These are phyloP conservation scores for Periophthalmodon schlosseri DNA, from an alignment of 2,113 vertebrate genomes.

Conservation along the genomic window DNA sequence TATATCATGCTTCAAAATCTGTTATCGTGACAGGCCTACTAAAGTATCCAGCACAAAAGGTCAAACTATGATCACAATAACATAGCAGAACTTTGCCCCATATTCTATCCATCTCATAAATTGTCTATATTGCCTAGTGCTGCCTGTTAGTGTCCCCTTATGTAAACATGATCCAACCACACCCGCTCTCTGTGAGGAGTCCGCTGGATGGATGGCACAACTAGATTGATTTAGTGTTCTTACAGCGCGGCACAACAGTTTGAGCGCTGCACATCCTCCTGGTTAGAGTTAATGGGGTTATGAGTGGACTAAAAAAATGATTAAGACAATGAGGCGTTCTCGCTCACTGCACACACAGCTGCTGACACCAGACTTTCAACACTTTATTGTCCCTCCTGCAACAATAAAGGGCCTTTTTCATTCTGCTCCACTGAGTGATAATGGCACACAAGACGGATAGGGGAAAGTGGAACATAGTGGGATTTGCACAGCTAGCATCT, in stretches of 20 bases:
- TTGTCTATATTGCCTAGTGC: not conserved
- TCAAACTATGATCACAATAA: not conserved
- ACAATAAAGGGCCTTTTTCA: conserved; percentile 23
- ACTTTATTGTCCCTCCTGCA: conserved; percentile 46
- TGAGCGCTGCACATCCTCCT: conserved; percentile 21
- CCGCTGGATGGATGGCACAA: conserved; percentile 1
- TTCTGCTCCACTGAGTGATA: conserved; percentile 9
- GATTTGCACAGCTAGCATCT: conserved; percentile 3
- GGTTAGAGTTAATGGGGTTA: conserved; percentile 15
- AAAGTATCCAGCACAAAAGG: not conserved
- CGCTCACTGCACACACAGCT: conserved; percentile 40
- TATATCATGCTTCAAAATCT: too few species aligned
- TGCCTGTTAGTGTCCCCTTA: conserved; percentile 12
- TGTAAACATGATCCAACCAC: conserved; percentile 21
- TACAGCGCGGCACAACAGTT: conserved; percentile 10
- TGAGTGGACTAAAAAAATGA: conserved; percentile 32
- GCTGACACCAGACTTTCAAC: conserved; percentile 50
- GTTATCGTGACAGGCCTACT: too few species aligned
- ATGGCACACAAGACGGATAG: conserved; percentile 7
- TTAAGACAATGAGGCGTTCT: conserved; percentile 42
- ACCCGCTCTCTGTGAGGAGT: conserved; percentile 20
- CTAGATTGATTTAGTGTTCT: conserved; percentile 18
- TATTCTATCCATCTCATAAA: not conserved
- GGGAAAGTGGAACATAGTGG: conserved; percentile 23
- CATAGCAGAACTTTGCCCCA: not conserved